A percentile compares a stretch with the other conserved stretches of the same genome.
Conservation (phyloP, 2,113 vertebrate species). For the Tursiops truncatus region DNA sequence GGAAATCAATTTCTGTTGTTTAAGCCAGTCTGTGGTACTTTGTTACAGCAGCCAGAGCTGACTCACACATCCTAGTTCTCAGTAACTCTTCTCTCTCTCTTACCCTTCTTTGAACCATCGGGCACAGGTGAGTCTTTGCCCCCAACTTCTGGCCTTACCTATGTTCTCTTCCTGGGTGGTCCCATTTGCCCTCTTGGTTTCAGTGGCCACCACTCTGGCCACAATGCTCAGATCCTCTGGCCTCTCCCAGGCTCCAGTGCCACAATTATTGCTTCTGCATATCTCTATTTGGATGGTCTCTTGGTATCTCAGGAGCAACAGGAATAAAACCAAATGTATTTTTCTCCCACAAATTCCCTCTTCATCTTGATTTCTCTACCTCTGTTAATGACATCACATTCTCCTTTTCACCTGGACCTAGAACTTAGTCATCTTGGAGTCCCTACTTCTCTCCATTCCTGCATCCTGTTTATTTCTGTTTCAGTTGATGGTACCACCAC, state of each 20-base stretch:
- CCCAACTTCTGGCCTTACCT: background rate
- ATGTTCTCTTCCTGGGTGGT: background rate
- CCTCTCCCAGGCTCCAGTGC: background rate
- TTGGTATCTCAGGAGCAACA: background rate
- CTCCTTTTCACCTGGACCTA: background rate
- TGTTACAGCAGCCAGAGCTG: rapidly evolving
- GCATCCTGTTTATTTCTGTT: background rate
- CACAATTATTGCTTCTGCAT: rapidly evolving
- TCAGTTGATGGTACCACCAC: background rate
- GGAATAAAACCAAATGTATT: background rate
- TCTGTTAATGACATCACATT: background rate
- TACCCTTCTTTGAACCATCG: background rate
- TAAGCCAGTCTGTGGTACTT: background rate
- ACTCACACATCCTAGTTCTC: background rate
- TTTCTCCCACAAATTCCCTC: background rate
- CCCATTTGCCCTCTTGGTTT: background rate
- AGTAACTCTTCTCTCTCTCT: background rate
- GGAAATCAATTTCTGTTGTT: background rate
- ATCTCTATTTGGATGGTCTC: background rate
- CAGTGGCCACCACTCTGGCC: background rate
- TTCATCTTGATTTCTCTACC: background rate
- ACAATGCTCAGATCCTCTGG: background rate
- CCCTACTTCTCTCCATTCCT: background rate
- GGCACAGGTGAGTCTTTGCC: background rate
- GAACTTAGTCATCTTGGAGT: background rate